Evolutionary conservation across 2,797 vertebrate species (phyloP).

Genomic region (Rhodeus uyekii): DNA sequence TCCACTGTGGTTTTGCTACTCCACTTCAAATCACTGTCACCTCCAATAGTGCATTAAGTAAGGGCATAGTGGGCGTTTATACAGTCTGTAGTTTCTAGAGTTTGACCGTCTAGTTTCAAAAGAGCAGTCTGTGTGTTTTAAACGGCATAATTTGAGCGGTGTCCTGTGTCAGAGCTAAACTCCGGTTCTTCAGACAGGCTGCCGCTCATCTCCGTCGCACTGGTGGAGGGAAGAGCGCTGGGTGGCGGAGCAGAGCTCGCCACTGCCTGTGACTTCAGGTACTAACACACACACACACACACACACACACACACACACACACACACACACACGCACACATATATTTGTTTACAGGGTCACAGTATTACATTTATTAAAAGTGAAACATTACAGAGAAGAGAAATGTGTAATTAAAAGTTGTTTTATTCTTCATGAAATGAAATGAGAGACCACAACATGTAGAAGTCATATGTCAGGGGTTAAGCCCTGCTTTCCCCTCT

Average conservation of each 20-base stretch:
- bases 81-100: background rate
- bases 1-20: background rate
- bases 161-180: slow-evolving; percentile 44
- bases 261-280: slow-evolving; percentile 98
- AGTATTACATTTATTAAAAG: too few relatives aligned
- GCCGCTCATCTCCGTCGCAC: slow-evolving; percentile 89
- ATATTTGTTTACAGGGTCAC: too few relatives aligned
- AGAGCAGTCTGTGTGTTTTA: background rate
- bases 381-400: too few relatives aligned
- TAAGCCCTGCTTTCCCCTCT: too few relatives aligned
- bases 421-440: too few relatives aligned
- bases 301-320: too few relatives aligned
- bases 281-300: slow-evolving; percentile 48
- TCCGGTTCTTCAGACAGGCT: slow-evolving; percentile 76
- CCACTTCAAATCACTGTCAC: background rate
- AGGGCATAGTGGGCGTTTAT: background rate
- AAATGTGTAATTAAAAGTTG: too few relatives aligned
- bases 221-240: slow-evolving; percentile 90
- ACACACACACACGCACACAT: too few relatives aligned
- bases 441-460: too few relatives aligned
- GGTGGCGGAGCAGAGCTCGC: slow-evolving; percentile 93
- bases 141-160: background rate
- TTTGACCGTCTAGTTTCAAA: background rate
- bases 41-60: background rate
- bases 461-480: too few relatives aligned